Conservation (phyloP, 2,113 vertebrate genomes). For the Thalassarche chlororhynchos region DNA sequence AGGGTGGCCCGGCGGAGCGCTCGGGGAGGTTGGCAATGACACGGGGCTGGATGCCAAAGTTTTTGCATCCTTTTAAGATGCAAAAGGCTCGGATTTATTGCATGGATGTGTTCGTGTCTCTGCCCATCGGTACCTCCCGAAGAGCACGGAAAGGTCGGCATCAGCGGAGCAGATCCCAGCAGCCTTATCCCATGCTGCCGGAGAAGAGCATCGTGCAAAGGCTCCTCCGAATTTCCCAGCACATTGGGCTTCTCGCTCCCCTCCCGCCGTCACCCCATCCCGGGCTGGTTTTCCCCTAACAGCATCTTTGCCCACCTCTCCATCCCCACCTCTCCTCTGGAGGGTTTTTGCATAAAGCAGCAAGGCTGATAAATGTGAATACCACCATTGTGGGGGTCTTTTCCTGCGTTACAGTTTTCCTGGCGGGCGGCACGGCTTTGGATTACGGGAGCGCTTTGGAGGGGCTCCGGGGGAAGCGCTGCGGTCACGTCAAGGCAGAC, state of each 20-base stretch:
- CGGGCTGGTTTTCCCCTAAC: not conserved
- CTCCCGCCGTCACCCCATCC: not conserved
- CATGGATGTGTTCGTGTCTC: not conserved
- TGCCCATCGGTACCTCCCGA: not conserved
- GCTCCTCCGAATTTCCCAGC: not conserved
- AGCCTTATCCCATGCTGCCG: not conserved
- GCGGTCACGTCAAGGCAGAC: not conserved
- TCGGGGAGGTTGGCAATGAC: not conserved
- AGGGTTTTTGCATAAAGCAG: not conserved
- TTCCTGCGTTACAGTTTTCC: not conserved
- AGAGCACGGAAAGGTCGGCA: not conserved
- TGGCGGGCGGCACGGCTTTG: not conserved
- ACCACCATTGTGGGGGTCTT: not conserved
- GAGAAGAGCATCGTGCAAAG: not conserved
- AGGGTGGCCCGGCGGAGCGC: not conserved
- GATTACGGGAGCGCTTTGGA: accelerated
- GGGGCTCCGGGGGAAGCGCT: not conserved
- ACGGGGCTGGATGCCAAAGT: accelerated
- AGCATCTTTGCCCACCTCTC: not conserved
- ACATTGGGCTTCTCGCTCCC: not conserved
- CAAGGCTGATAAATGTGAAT: not conserved
- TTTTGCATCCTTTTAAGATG: not conserved
- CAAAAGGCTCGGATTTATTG: not conserved
- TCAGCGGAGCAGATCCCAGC: not conserved
- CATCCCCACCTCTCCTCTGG: not conserved